Conservation (phyloP, 2,888 invertebrate species). For the Entomobrya multifasciata region DNA sequence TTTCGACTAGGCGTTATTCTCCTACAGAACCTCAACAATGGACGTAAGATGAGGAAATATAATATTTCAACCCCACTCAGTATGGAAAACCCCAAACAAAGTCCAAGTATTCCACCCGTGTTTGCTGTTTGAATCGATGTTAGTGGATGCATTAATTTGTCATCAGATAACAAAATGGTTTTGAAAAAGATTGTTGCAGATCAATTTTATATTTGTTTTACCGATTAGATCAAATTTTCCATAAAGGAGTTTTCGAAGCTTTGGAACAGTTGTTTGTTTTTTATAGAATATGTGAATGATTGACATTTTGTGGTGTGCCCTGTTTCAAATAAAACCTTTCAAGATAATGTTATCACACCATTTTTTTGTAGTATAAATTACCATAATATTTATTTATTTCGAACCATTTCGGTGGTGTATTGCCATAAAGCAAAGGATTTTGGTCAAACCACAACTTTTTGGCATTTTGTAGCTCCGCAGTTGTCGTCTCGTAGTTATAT, state of each 20-base stretch:
- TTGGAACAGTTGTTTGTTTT: conserved; percentile 49
- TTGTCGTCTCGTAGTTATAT: conserved; percentile 43
- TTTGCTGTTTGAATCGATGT: too few relatives aligned
- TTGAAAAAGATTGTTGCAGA: background rate
- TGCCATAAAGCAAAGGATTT: background rate
- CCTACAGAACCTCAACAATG: conserved; percentile 69
- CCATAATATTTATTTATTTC: too few relatives aligned
- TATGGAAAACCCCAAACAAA: conserved; percentile 77
- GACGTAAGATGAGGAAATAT: conserved; percentile 72
- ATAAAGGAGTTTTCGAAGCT: conserved; percentile 38
- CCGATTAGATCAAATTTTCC: conserved; percentile 38
- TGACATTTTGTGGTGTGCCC: conserved; percentile 13
- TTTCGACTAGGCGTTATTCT: too few relatives aligned
- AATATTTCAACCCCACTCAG: conserved; percentile 74
- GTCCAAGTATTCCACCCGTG: conserved; percentile 70
- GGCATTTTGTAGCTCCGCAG: background rate
- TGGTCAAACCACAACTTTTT: background rate
- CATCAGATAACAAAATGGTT: background rate
- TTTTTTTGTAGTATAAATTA: too few relatives aligned
- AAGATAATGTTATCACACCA: too few relatives aligned
- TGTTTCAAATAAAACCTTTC: background rate
- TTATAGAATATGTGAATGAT: conserved; percentile 53
- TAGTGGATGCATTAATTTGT: too few relatives aligned
- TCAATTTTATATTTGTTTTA: background rate
- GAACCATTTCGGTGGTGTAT: background rate